Percentiles rank a stretch among this genome's conserved stretches.
These are phyloP conservation scores for Amblyraja radiata DNA, from an alignment of 2,797 vertebrate genomes.

Conservation along the genomic window DNA sequence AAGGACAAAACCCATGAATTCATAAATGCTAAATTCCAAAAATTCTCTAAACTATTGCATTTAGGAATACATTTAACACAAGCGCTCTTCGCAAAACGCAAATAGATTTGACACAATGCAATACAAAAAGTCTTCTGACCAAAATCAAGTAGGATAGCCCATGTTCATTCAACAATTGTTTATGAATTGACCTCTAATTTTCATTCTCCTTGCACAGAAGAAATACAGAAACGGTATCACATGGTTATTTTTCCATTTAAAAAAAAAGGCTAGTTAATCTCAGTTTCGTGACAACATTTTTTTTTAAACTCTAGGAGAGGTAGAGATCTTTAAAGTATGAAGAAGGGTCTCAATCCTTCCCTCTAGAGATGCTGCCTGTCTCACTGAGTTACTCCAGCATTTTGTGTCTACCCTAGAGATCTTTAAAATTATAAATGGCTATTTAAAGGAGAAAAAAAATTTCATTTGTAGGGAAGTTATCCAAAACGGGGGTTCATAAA, in stretches of 20 bases:
- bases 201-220: too few species aligned
- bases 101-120: not conserved
- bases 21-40: not conserved
- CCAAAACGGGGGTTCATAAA: not conserved
- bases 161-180: not conserved
- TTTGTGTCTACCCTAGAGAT: not conserved
- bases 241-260: not conserved
- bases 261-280: not conserved
- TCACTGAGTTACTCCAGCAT: too few species aligned
- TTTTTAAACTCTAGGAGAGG: too few species aligned
- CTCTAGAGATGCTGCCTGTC: too few species aligned
- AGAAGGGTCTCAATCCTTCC: too few species aligned
- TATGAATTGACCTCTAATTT: not conserved
- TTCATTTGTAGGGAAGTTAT: not conserved
- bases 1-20: too few species aligned
- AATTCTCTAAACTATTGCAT: too few species aligned
- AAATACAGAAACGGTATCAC: not conserved
- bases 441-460: not conserved
- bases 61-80: not conserved
- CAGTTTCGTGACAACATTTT: too few species aligned
- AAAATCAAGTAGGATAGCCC: too few species aligned
- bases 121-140: not conserved
- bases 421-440: not conserved
- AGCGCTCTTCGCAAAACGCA: not conserved
- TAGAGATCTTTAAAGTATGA: too few species aligned